Percentiles rank a stretch among this genome's conserved stretches.
phyloP scores from a whole-genome alignment of 1,140 invertebrate species.

The Monomorium pharaonis region DNA sequence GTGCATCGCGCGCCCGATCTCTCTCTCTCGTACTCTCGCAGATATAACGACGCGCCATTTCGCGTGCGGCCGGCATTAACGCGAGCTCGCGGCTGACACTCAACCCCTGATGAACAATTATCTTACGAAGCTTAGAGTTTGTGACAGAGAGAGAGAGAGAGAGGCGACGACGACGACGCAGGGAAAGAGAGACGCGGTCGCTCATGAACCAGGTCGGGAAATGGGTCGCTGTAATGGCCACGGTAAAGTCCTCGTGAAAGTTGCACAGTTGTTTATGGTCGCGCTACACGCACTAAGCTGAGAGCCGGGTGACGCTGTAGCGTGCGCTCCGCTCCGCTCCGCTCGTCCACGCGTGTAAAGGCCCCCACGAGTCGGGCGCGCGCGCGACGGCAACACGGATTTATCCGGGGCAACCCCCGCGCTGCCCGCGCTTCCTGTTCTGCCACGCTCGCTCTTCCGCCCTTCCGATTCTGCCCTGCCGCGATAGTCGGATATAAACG shows the following conservation, averaged over 20 bases:
- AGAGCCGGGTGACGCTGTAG: not conserved
- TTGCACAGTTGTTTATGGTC: conserved; percentile 65
- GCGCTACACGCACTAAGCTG: conserved; percentile 54
- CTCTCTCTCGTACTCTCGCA: conserved; percentile 22
- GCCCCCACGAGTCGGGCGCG: not conserved
- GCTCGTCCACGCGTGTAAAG: conserved; percentile 31
- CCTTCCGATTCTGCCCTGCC: not conserved
- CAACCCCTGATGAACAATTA: conserved; percentile 68
- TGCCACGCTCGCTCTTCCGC: too few relatives aligned
- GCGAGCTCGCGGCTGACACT: conserved; percentile 39
- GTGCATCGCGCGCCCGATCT: conserved; percentile 2
- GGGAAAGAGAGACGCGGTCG: not conserved
- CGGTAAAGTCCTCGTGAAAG: conserved; percentile 72
- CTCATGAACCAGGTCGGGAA: conserved; percentile 60
- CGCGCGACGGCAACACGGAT: conserved; percentile 21
- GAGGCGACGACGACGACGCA: not conserved
- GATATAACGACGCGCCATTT: conserved; percentile 48
- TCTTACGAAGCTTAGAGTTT: conserved; percentile 59
- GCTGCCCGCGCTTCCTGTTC: too few relatives aligned
- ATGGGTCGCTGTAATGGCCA: conserved; percentile 64
- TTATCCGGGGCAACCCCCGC: conserved; percentile 25
- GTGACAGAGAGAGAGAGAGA: conserved; percentile 1
- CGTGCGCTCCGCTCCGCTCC: conserved; percentile 16
- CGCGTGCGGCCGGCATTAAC: conserved; percentile 48
- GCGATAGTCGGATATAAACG: conserved; percentile 39